Base-by-base conservation (phyloP, 30 jellyfish, hydroid and myxozoan species). In the Aurelia sp. region DNA sequence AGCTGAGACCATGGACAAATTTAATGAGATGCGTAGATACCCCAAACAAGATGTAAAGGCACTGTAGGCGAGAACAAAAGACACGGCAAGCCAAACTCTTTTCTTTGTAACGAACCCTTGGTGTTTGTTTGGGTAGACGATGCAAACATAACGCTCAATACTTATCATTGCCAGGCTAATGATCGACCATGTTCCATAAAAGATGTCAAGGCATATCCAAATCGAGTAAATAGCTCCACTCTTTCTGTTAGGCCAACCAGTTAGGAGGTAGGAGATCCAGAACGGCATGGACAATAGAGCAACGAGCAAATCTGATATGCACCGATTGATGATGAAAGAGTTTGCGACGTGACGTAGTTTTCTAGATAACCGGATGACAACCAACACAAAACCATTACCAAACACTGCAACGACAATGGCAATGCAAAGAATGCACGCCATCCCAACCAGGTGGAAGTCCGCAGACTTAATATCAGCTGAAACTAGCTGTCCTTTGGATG, bases 371-470 rank as follows among this genome's bases (percentile, higher is more conserved):
- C 79, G 38, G 50, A 92, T 87, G 21, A 97, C 97, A 40, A 78
- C 93, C 81, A 92, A 72, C 11, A 96, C 98, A 63, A 92, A 47
- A 12, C 59, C 51, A 75, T 92, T 92, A 15, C 98, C 97, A 59
- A 72, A 22, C 53, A 92, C 69, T 22, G 98, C 44, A 51, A 92
- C 78, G 77, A 74, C 53, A 33, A 76, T 73, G 47, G 74, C 91
- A 8, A 92, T 24, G 71, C 82, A 21, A 8, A 92, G 82, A 31
- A 92, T 77, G 7, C 52, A 41, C 12, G 52, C 12, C 52, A 41
- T 7, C 9, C 52, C 9, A 41, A 41, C 52, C 52, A 41, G 13
- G 52, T 7, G 5, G 7, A 41, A 7, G 52, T 41, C 13, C 2
- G 52, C 7, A 41, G 47, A 35, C 47, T 35, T 35, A 5, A 35